Base-by-base conservation (phyloP, 2,888 invertebrate genomes). In the Podabrus alpinus region DNA sequence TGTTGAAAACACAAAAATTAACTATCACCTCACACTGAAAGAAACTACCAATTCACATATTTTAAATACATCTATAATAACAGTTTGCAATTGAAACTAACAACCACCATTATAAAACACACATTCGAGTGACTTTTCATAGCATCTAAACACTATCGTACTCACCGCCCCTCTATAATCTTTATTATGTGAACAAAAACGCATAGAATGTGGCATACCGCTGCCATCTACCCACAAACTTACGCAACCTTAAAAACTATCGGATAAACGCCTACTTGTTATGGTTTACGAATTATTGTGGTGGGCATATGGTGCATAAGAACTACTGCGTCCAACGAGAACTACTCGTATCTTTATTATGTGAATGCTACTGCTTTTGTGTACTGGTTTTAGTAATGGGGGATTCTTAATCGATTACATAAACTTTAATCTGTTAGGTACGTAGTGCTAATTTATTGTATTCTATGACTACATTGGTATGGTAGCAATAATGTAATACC, bases 121-220 rank as follows among this genome's bases (percentile, higher is more conserved):
- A 45, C 61, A 69, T 61, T 17, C 61, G 13, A 61, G 21, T 68
- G 59, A 73, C 45, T 25, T 64, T 64, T 45, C 67, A 16, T 68
- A n/a, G 62, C 62, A 72, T 72, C 67, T 68, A 72, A 72, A 72
- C 72, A 72, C 19, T 68, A 16, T 15, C 61, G 59, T 59, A 21
- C 60, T 72, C 67, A 29, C 68, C 68, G 67, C 72, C 72, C 72
- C 72, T 72, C 72, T 68, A 60, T 61, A 72, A 68, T 68, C 61
- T 24, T 69, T 69, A 60, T 13, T 59, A 45, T 24, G 13, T 7
- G 45, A n/a, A 61, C 21, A 19, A 25, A 45, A 62, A 64, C 45
- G 29, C 66, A 17, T n/a, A 11, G 13, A 15, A 25, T 69, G 11
- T 68, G 1, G 16, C 13, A n/a, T 9, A 24, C 9, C 24, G 45